phyloP scores from a whole-genome alignment of 2,888 invertebrate species.

The Salpingus planirostris region DNA sequence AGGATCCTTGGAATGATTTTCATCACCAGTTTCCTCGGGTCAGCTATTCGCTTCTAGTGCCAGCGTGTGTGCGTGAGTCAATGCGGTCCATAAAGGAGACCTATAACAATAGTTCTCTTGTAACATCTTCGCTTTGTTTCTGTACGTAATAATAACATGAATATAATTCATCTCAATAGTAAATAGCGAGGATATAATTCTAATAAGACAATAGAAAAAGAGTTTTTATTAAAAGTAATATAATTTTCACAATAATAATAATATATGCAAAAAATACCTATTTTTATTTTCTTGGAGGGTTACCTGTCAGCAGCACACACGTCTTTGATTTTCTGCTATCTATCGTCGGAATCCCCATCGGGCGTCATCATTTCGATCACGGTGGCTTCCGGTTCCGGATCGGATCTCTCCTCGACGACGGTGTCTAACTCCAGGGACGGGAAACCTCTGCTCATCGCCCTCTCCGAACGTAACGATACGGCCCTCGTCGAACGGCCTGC shows the following conservation, averaged over 20 bases:
- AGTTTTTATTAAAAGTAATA: too few species aligned
- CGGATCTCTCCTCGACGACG: conserved; percentile 74
- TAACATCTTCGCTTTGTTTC: too few species aligned
- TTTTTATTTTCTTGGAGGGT: neutral
- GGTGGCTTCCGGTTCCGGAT: conserved; percentile 53
- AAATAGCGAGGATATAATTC: too few species aligned
- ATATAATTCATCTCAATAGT: too few species aligned
- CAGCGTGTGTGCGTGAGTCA: conserved; percentile 60
- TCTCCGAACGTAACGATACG: conserved; percentile 53
- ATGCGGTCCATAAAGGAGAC: conserved; percentile 73
- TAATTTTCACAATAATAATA: conserved; percentile 1
- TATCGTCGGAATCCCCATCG: conserved; percentile 31
- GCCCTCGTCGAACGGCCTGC: conserved; percentile 51
- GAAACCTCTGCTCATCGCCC: conserved; percentile 63
- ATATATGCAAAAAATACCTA: neutral
- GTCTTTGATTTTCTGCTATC: conserved; percentile 36
- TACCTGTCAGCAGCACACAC: conserved; percentile 34
- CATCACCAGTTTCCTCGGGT: conserved; percentile 28
- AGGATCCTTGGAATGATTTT: conserved; percentile 25
- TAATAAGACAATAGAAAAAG: too few species aligned
- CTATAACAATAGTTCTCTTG: conserved; percentile 41
- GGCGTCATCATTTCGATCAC: conserved; percentile 39
- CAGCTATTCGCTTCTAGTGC: conserved; percentile 34
- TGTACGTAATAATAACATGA: too few species aligned
- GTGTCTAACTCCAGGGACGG: conserved; percentile 74